Evolutionary conservation across 2,888 invertebrate genomes (phyloP), one percentile per base, ranked within the genome.

Genomic region (Campaea margaritaria): DNA sequence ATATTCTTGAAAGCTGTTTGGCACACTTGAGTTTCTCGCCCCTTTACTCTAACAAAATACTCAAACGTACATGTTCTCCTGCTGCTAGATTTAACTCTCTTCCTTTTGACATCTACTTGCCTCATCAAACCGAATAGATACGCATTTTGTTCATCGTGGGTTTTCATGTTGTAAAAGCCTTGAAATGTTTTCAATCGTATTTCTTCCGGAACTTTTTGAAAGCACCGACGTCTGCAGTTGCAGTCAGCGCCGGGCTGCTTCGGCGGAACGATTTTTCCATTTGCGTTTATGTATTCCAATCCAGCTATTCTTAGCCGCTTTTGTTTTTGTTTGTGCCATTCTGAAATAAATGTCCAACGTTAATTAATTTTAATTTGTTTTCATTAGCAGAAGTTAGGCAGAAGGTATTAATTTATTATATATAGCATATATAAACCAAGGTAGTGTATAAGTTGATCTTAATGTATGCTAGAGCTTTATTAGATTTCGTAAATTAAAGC

Each of bases 281-380:
- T 93, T 75, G 93, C 93, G 76, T 93, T 93, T 78, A 93, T 87
- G 70, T 93, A 93, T 70, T 93, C 90, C 69, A 93, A 76, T 16
- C 93, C 93, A 46, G 93, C 93, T 68, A 93, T 93, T 69, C 93
- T 85, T 52, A 93, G 75, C 10, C 93, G 86, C 75, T 93, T 93
- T 72, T 93, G 93, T 77, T 93, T 93, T 79, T 93, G 93, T 81
- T 93, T 93, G 85, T 93, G 93, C 93, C 93, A 93, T 91, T 93
- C 93, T 92, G 82, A 67, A 89, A 87, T 38, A 38, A 36, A 52
- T 58, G 27, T n/a, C n/a, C n/a, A 52, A 9, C 10, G 10, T 47
- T 27, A 27, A n/a, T 14, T 14, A 13, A 14, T 39, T 36, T 31
- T 31, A 3, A 31, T 31, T 31, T 31, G 31, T 31, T 31, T 31